Evolutionary conservation across 1,140 invertebrate genomes (phyloP).

Genomic region (Aleiodes sp.): DNA sequence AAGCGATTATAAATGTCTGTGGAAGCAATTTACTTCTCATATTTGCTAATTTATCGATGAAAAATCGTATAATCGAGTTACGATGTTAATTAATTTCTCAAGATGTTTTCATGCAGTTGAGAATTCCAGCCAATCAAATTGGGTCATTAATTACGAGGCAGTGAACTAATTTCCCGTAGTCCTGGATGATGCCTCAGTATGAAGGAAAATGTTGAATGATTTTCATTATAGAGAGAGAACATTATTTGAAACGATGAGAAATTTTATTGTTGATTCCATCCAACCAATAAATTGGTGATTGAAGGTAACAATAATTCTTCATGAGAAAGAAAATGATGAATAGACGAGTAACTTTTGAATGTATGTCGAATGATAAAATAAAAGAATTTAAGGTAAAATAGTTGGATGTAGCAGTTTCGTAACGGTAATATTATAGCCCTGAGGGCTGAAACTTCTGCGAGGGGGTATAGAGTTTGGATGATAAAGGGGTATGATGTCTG

Average conservation of each 20-base stretch:
- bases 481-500: constrained; percentile 12
- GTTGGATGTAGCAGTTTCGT: not conserved
- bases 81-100: not conserved
- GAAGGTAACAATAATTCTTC: no score
- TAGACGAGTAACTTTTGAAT: no score
- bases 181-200: not conserved
- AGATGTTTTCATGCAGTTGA: not conserved
- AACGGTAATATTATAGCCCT: not conserved
- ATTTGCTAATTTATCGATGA: not conserved
- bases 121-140: not conserved
- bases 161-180: not conserved
- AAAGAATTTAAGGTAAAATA: not conserved
- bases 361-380: no score
- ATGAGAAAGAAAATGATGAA: no score
- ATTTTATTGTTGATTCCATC: no score
- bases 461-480: constrained; percentile 9
- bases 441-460: not conserved
- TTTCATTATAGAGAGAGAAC: no score
- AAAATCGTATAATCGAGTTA: not conserved
- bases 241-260: no score
- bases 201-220: not conserved
- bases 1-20: no score
- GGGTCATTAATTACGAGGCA: not conserved
- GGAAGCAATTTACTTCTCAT: not conserved
- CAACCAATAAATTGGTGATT: no score